Evolutionary conservation across 64 coral and sea anemone species (phyloP), one percentile per base, ranked within the genome.

Genomic region (Actinia tenebrosa): DNA sequence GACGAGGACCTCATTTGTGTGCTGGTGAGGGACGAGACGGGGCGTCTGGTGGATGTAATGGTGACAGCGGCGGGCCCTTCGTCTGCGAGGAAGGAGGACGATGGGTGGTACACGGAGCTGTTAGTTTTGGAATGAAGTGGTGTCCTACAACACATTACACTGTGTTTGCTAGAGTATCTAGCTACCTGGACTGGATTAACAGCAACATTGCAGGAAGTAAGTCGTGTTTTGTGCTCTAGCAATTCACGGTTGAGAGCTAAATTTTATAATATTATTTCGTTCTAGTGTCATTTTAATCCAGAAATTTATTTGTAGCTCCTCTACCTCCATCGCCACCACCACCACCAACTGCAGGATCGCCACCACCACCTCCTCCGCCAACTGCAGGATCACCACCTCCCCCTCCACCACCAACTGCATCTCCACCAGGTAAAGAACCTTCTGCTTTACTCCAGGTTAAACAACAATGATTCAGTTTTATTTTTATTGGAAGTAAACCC

Each of bases 101-200:
- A 2, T 92, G 91, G 91, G 43, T 85, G 81, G 86, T 91, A 3
- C 93, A 95, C 64, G 93, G 93, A 10, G 93, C 93, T 20, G 93
- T 95, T 14, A 95, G 93, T 23, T 95, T 95, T 52, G 89, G 89
- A 15, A 64, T 80, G 50, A 46, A 82, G 0, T 50, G 58, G 11
- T 92, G 91, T 52, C 91, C 86, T 6, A 95, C 93, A 16, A 95
- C 89, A 20, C 71, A 88, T 52, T 91, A 88, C 84, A 95, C 93
- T 16, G 93, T 95, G 10, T 95, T 95, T 43, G 55, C 93, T 15
- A 84, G 89, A 22, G 60, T 95, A 15, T 86, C 86, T 5, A 91
- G 89, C 17, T 95, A 95, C 64, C 71, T 77, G 3, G 66, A 64
- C 10, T 92, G 91, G 91, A 92, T 92, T 44, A 86, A 53, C 25